Conservation (phyloP, 2,113 vertebrate genomes). For the Corvus moneduloides region DNA sequence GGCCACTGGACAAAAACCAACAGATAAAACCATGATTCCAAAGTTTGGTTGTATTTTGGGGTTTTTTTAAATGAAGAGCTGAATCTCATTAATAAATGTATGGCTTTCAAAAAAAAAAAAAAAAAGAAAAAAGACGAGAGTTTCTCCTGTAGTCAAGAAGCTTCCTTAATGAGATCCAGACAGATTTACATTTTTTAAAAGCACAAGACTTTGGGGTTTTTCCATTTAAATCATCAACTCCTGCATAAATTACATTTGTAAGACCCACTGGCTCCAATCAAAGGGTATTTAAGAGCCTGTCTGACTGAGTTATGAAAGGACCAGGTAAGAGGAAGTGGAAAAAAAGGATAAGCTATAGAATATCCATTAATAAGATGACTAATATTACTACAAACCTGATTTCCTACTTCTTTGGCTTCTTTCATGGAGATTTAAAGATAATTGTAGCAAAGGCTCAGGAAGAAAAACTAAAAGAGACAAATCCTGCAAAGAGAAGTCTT, state of each 20-base stretch:
- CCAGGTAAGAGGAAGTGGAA: slow-evolving; percentile 38
- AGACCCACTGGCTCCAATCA: slow-evolving; percentile 39
- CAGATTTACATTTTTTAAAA: slow-evolving; percentile 9
- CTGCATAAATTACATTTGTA: slow-evolving; percentile 41
- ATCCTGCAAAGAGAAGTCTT: background rate
- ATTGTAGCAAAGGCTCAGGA: background rate
- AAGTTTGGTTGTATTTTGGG: background rate
- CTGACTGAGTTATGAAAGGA: slow-evolving; percentile 27
- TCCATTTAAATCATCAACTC: slow-evolving; percentile 21
- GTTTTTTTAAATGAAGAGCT: background rate
- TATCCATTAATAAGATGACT: slow-evolving; percentile 37
- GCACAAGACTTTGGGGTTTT: background rate
- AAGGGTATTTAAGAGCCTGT: slow-evolving; percentile 16
- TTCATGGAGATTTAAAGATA: slow-evolving; percentile 20
- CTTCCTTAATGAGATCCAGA: slow-evolving; percentile 34
- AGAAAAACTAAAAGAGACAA: background rate
- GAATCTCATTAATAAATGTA: background rate
- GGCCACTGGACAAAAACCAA: background rate
- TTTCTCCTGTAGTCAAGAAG: slow-evolving; percentile 1
- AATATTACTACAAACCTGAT: background rate
- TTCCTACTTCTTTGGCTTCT: slow-evolving; percentile 23
- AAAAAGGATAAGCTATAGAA: slow-evolving; percentile 34
- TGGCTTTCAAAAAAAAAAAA: background rate
- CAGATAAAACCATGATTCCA: background rate
- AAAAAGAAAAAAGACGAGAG: background rate